A percentile compares a stretch with the other conserved stretches of the same genome.
Evolutionary conservation across 2,888 invertebrate species (phyloP).

Genomic region (Bhutanitis thaidina): DNA sequence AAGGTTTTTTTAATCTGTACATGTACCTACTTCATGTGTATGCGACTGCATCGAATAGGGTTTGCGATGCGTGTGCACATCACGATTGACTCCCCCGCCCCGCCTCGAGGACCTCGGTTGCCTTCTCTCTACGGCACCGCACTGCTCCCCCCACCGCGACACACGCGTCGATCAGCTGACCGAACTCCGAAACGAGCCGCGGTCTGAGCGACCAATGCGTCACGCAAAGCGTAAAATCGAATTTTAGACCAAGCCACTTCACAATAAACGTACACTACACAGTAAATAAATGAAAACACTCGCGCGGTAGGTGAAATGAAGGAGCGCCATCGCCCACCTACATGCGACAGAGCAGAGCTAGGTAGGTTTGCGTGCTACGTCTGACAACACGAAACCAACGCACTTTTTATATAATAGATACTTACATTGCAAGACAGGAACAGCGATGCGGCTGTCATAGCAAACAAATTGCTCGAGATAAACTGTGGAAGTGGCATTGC

Average conservation of each 20-base stretch:
- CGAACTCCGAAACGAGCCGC: constrained; percentile 45
- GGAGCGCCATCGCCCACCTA: constrained; percentile 11
- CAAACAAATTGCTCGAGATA: not conserved
- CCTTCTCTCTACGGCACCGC: constrained; percentile 12
- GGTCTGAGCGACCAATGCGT: constrained; percentile 47
- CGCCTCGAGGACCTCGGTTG: constrained; percentile 12
- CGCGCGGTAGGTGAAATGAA: constrained; percentile 12
- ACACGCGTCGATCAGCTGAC: constrained; percentile 71
- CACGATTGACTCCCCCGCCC: constrained; percentile 25
- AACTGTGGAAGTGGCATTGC: not conserved
- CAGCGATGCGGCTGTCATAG: not conserved
- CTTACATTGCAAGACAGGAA: constrained; percentile 5
- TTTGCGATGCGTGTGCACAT: constrained; percentile 46
- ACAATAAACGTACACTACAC: constrained; percentile 18
- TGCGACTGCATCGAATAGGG: constrained; percentile 45
- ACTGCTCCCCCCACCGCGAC: constrained; percentile 28
- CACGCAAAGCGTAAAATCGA: constrained; percentile 42
- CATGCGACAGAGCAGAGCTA: constrained; percentile 18
- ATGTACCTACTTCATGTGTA: constrained; percentile 22
- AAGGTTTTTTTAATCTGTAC: constrained; percentile 12
- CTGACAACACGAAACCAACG: constrained; percentile 5
- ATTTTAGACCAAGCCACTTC: constrained; percentile 42
- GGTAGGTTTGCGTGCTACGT: constrained; percentile 15
- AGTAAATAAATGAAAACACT: constrained; percentile 31
- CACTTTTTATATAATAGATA: not conserved